Conservation (phyloP, 2,113 vertebrate genomes). For the Sinosuthora webbiana region DNA sequence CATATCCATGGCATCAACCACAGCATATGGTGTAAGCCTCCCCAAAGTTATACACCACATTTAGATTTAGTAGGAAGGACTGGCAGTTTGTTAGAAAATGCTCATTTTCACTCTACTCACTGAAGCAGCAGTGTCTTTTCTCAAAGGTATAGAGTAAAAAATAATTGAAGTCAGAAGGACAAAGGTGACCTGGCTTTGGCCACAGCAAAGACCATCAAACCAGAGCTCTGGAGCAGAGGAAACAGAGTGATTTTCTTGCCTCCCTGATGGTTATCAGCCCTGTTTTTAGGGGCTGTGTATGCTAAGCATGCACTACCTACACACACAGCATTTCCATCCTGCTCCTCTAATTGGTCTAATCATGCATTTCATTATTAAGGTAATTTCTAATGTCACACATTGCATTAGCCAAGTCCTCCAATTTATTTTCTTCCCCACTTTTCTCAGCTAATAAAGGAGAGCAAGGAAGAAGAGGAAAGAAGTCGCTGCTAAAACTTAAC, state of each 20-base stretch:
- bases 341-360: conserved; percentile 15
- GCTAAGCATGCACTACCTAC: neutral
- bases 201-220: neutral
- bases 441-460: neutral
- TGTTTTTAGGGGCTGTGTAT: neutral
- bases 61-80: neutral
- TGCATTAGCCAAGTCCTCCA: neutral
- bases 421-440: neutral
- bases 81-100: neutral
- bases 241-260: neutral
- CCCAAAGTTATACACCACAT: neutral
- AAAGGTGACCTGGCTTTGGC: neutral
- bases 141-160: neutral
- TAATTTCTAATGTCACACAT: conserved; percentile 17
- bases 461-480: neutral
- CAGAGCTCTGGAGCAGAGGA: neutral
- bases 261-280: neutral
- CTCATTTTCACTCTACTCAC: neutral
- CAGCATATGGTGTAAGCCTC: neutral
- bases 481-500: neutral
- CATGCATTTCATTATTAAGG: conserved; percentile 2
- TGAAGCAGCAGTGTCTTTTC: neutral
- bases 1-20: neutral
- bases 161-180: neutral
- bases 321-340: neutral